These are phyloP conservation scores for Peucedramus taeniatus DNA, from an alignment of 2,113 vertebrate genomes.

Conservation along the genomic window DNA sequence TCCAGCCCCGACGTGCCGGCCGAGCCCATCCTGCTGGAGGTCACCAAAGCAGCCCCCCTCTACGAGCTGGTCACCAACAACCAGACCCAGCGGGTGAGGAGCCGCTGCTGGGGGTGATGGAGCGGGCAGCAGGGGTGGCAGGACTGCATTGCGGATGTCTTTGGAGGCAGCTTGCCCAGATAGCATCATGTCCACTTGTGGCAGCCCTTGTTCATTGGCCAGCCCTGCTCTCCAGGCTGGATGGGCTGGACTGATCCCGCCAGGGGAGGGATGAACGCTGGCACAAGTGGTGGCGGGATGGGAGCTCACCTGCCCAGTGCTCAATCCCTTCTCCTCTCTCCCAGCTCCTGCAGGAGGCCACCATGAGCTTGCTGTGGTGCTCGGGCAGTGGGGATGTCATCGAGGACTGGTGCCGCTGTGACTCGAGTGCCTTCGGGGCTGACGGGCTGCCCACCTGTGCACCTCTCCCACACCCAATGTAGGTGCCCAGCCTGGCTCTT, in stretches of 20 bases:
- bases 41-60: constrained; percentile 90
- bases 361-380: constrained; percentile 98
- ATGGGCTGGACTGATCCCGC: not conserved
- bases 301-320: not conserved
- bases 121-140: not conserved
- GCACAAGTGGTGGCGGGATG: not conserved
- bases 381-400: constrained; percentile 95
- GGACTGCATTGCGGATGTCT: accelerated
- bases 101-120: not conserved
- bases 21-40: constrained; percentile 90
- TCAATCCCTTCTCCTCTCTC: not conserved
- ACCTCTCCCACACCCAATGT: constrained; percentile 91
- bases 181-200: accelerated
- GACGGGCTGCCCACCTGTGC: constrained; percentile 95
- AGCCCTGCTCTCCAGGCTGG: not conserved
- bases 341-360: constrained; percentile 93
- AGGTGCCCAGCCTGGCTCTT: constrained; percentile 6
- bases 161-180: not conserved
- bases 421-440: constrained; percentile 89
- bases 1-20: constrained; percentile 72
- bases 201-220: not conserved
- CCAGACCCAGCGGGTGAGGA: constrained; percentile 90
- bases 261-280: not conserved
- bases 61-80: constrained; percentile 94
- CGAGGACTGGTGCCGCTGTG: constrained; percentile 97